phyloP scores from a whole-genome alignment of 2,888 invertebrate genomes.

The Lochmaea crataegi region DNA sequence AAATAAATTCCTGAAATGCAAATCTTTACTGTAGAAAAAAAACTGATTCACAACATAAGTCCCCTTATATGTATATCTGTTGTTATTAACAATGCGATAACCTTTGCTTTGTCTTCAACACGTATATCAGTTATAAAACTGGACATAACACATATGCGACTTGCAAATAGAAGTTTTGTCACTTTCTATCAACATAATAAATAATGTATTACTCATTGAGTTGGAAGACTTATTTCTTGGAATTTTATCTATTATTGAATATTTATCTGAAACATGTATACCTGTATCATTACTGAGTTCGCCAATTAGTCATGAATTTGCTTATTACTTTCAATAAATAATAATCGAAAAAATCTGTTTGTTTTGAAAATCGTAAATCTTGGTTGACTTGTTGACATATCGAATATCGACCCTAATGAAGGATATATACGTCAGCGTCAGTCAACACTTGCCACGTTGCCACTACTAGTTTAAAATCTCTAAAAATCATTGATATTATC shows the following conservation, averaged over 20 bases:
- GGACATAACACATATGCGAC: not conserved
- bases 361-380: not conserved
- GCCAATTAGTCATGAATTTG: not conserved
- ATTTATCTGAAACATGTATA: not conserved
- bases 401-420: not conserved
- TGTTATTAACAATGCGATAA: not conserved
- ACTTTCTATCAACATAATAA: not conserved
- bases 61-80: not conserved
- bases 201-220: not conserved
- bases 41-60: not conserved
- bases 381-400: not conserved
- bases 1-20: not conserved
- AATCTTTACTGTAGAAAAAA: not conserved
- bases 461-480: not conserved
- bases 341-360: not conserved
- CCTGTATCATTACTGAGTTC: not conserved
- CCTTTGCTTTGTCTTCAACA: not conserved
- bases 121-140: not conserved
- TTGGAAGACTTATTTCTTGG: not conserved
- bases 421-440: not conserved
- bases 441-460: not conserved
- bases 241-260: not conserved
- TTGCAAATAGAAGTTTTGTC: not conserved
- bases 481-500: too few species aligned
- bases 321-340: not conserved